phyloP scores from a whole-genome alignment of 2,888 invertebrate genomes.

The Steinernema scapterisci region DNA sequence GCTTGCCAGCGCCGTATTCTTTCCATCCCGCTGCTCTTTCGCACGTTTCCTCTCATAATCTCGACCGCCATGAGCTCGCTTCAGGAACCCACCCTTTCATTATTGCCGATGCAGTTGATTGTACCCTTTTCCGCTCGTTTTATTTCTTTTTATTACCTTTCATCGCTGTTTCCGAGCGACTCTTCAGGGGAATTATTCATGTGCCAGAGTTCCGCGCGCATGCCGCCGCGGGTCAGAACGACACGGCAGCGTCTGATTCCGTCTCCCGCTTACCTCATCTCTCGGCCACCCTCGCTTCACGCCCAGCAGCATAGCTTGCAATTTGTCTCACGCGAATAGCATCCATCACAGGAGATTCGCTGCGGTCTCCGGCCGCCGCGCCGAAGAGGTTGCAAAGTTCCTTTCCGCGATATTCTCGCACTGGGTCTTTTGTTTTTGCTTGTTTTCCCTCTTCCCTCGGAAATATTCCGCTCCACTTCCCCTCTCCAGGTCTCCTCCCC shows the following conservation, averaged over 20 bases:
- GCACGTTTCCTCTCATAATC: conserved; percentile 18
- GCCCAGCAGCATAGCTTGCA: conserved; percentile 27
- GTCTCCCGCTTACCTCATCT: conserved; percentile 23
- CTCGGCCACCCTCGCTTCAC: conserved; percentile 25
- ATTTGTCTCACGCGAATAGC: conserved; percentile 32
- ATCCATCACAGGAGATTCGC: conserved; percentile 25
- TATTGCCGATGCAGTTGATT: background rate
- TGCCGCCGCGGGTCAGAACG: background rate
- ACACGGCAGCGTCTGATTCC: background rate
- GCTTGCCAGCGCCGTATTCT: background rate
- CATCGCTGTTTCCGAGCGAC: background rate
- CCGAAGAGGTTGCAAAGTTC: conserved; percentile 10
- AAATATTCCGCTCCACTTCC: no score
- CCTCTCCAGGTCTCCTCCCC: no score
- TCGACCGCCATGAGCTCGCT: background rate
- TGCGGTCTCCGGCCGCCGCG: background rate
- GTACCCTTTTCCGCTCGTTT: background rate
- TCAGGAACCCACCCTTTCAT: background rate
- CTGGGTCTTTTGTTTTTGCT: background rate
- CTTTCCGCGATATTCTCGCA: background rate
- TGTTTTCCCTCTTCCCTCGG: no score
- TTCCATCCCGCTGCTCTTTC: background rate
- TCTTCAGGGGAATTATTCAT: conserved; percentile 1
- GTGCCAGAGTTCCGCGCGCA: background rate
- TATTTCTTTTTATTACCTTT: background rate